Evolutionary conservation across 2,888 invertebrate genomes (phyloP).

Genomic region (Matsumyia berberina): DNA sequence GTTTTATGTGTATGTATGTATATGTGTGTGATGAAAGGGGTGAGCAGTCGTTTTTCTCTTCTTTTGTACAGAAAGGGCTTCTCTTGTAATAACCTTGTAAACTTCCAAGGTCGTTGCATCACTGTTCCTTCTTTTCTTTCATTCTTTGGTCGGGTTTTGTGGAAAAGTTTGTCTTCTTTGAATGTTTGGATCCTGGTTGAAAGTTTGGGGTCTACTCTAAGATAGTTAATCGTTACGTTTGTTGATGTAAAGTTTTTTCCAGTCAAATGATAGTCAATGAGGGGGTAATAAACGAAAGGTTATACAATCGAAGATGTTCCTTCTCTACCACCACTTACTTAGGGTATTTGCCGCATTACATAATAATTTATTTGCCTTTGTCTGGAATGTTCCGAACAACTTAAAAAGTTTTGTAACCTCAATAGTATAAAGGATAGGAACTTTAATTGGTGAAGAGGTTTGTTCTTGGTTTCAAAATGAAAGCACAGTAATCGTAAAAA

Average conservation of each 20-base stretch:
- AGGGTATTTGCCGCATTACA: background rate
- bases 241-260: slow-evolving; percentile 59
- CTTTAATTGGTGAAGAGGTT: no score
- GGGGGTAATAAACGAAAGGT: slow-evolving; percentile 20
- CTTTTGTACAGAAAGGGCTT: slow-evolving; percentile 61
- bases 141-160: slow-evolving; percentile 30
- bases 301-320: slow-evolving; percentile 2
- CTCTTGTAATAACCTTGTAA: slow-evolving; percentile 72
- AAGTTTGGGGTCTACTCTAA: slow-evolving; percentile 44
- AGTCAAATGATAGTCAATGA: slow-evolving; percentile 56
- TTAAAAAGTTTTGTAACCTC: no score
- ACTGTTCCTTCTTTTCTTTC: slow-evolving; percentile 33
- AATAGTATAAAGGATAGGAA: no score
- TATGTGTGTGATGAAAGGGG: background rate
- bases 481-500: no score
- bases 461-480: no score
- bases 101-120: slow-evolving; percentile 76
- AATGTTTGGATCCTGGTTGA: slow-evolving; percentile 56
- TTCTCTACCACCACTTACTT: background rate
- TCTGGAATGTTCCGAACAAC: background rate
- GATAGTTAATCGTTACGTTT: slow-evolving; percentile 68
- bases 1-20: slow-evolving; percentile 26
- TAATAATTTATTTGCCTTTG: background rate
- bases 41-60: slow-evolving; percentile 28
- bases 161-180: slow-evolving; percentile 70